Percentiles rank a stretch among this genome's conserved stretches.
These are phyloP conservation scores for Mustela nigripes DNA, from an alignment of 2,113 vertebrate species.

Conservation along the genomic window DNA sequence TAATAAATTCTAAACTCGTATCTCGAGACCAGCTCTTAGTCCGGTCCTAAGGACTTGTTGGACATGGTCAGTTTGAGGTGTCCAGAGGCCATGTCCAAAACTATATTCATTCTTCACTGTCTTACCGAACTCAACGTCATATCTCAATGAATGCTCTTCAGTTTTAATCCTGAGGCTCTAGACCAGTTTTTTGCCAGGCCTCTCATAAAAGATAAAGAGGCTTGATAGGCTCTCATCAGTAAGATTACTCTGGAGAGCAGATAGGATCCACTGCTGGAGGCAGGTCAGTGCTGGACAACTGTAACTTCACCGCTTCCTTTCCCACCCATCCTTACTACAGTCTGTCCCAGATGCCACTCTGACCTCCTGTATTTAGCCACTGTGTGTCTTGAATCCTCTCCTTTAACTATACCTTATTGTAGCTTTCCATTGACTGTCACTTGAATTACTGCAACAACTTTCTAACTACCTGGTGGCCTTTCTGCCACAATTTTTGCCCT, in stretches of 20 bases:
- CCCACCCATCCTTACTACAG: not conserved
- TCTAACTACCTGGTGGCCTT: not conserved
- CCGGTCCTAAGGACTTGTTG: not conserved
- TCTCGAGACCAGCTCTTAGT: slow-evolving; percentile 17
- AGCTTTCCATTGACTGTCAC: not conserved
- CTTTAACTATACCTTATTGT: not conserved
- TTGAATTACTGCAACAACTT: not conserved
- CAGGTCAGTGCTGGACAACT: not conserved
- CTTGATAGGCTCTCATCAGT: not conserved
- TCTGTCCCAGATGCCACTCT: not conserved
- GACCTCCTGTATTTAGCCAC: not conserved
- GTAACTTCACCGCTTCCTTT: not conserved
- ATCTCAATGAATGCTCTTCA: not conserved
- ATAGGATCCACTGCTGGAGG: not conserved
- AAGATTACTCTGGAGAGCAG: not conserved
- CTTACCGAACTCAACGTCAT: not conserved
- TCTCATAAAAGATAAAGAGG: not conserved
- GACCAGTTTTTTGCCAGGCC: not conserved
- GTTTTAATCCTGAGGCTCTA: not conserved
- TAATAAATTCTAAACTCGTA: not conserved
- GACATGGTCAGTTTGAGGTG: not conserved
- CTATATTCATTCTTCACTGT: not conserved
- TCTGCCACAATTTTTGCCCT: not conserved
- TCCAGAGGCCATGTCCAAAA: not conserved
- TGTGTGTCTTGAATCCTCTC: not conserved